phyloP scores from a whole-genome alignment of 30 jellyfish, hydroid and myxozoan species.

The Haliclystus octoradiatus region DNA sequence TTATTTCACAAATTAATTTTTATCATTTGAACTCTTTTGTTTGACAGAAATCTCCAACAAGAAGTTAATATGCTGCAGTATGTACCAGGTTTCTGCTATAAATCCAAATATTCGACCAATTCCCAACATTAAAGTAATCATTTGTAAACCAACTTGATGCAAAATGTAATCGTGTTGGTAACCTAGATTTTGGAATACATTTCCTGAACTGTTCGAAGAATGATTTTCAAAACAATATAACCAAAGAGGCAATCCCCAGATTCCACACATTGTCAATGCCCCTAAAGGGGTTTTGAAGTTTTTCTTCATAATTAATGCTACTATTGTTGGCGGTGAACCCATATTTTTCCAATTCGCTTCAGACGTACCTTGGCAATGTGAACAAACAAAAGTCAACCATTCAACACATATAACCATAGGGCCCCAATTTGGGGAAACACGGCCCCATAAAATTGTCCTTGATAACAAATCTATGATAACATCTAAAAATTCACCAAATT shows the following conservation, averaged over 20 bases:
- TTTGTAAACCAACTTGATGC: too few species aligned
- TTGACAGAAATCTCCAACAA: too few species aligned
- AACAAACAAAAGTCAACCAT: conserved; percentile 62
- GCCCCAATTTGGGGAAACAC: conserved; percentile 41
- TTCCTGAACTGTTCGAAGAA: too few species aligned
- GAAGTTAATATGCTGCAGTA: too few species aligned
- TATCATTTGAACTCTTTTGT: too few species aligned
- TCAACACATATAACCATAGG: conserved; percentile 41
- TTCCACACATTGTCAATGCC: conserved; percentile 22
- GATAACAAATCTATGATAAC: conserved; percentile 47
- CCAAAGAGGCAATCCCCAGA: conserved; percentile 57
- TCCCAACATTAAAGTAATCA: too few species aligned
- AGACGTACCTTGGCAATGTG: conserved; percentile 59
- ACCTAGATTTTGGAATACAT: too few species aligned
- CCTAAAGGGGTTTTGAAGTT: conserved; percentile 34
- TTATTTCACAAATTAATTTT: too few species aligned
- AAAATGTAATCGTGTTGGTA: too few species aligned
- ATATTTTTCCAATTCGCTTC: conserved; percentile 49
- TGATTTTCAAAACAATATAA: too few species aligned
- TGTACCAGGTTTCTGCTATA: too few species aligned
- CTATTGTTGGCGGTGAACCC: conserved; percentile 22
- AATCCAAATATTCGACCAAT: too few species aligned
- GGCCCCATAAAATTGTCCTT: conserved; percentile 55
- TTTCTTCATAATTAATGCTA: conserved; percentile 21
- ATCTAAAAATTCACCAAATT: conserved; percentile 85